A percentile compares a stretch with the other conserved stretches of the same genome.
Conservation (phyloP, 2,797 vertebrate genomes). For the Momotus momota region DNA sequence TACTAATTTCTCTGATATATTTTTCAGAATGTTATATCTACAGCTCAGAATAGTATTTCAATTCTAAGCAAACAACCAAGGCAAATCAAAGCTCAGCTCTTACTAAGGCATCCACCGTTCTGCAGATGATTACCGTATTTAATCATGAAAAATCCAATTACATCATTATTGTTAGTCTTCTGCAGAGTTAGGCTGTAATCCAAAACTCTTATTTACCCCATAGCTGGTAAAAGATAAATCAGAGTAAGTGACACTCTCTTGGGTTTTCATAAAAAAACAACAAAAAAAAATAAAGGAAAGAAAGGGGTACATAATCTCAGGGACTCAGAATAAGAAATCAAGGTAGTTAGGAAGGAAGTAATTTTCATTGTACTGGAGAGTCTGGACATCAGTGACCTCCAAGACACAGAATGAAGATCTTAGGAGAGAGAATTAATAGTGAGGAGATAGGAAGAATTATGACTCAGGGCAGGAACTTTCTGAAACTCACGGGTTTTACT, state of each 20-base stretch:
- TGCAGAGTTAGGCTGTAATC: background rate
- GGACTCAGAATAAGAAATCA: background rate
- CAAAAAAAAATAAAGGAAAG: background rate
- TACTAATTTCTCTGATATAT: background rate
- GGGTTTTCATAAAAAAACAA: background rate
- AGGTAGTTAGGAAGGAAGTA: background rate
- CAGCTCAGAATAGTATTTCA: background rate
- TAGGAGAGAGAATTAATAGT: background rate
- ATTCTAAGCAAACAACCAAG: background rate
- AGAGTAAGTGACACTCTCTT: background rate
- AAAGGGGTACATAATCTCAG: background rate
- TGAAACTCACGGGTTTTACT: background rate
- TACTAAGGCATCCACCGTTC: background rate
- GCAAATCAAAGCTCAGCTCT: background rate
- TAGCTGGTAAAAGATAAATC: background rate
- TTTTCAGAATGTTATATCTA: background rate
- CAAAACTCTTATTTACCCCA: background rate
- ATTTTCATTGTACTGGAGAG: background rate
- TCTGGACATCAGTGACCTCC: constrained; percentile 36
- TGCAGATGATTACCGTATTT: background rate
- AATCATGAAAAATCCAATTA: constrained; percentile 18
- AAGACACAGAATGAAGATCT: constrained; percentile 19
- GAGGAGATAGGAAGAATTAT: constrained; percentile 19
- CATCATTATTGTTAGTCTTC: background rate
- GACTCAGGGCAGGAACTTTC: constrained; percentile 31